Conservation (phyloP, 2,113 vertebrate species). For the Leuciscus idus region DNA sequence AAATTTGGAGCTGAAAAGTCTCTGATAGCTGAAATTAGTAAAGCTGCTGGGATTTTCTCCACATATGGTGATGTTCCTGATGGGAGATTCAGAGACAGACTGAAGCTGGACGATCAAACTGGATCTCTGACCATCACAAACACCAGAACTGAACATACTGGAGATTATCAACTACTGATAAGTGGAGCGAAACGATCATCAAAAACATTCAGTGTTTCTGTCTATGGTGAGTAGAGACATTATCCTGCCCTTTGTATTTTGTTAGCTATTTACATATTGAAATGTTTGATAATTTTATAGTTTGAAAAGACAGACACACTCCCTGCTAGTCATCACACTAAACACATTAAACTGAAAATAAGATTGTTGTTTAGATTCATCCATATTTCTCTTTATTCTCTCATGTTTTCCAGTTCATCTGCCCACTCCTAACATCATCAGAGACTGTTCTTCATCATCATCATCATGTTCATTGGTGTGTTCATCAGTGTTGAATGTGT, state of each 20-base stretch:
- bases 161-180: fast-evolving
- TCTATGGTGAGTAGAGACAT: neutral
- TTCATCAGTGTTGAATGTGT: neutral
- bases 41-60: neutral
- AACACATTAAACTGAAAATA: neutral
- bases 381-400: neutral
- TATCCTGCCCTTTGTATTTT: neutral
- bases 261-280: neutral
- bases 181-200: neutral
- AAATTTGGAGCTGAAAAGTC: neutral
- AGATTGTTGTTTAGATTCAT: no score
- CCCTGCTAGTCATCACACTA: no score
- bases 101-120: neutral
- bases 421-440: fast-evolving
- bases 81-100: slow-evolving; percentile 2
- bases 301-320: no score
- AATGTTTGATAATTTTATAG: no score
- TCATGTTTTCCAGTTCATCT: neutral
- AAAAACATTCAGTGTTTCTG: neutral
- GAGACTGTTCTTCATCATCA: neutral
- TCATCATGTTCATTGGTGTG: neutral
- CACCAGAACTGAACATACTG: neutral
- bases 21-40: neutral
- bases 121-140: neutral
- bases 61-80: neutral